Evolutionary conservation across 2,113 vertebrate genomes (phyloP), one percentile per base, ranked within the genome.

Genomic region (Melospiza georgiana): DNA sequence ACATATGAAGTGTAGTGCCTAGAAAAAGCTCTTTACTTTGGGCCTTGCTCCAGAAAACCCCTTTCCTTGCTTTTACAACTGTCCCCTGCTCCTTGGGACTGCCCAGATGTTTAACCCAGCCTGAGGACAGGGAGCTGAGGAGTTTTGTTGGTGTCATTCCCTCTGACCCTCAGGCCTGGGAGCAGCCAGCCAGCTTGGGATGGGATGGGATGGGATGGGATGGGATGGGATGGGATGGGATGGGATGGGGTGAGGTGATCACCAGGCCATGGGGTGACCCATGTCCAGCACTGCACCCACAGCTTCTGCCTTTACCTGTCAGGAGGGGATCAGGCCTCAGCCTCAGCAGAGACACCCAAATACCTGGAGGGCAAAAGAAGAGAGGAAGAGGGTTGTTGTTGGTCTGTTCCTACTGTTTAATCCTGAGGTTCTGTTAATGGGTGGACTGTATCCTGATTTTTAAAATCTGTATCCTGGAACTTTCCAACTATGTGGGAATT

Each of bases 1-100:
- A 80, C 76, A 10, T 15, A 25, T 9, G 23, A 41, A 52, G 21
- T 27, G 19, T 37, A 71, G 78, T 27, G 75, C 68, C 59, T 61
- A 77, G 85, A 46, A 65, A 72, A 92, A 68, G 68, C 81, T 89
- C 92, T 89, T 87, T 75, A 54, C 49, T 75, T 78, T 22, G 61
- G 95, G 93, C 79, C 57, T 67, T 43, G 52, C 48, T 96, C 92
- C 93, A 94, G 44, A 71, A 95, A 95, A 86, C 35, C 90, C 61
- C 41, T 61, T 41, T 68, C 20, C 44, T 78, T 75, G 57, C 57
- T 84, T 92, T 84, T 84, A 89, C 85, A 75, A 81, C 48, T 81
- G 51, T 69, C 11, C 58, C n/a, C 41, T 19, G 39, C 58, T 78
- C 44, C 57, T 71, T 31, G 68, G 84, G 78, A 12, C 75, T 74